phyloP scores from a whole-genome alignment of 1,140 invertebrate species.

The Brachionus manjavacas region DNA sequence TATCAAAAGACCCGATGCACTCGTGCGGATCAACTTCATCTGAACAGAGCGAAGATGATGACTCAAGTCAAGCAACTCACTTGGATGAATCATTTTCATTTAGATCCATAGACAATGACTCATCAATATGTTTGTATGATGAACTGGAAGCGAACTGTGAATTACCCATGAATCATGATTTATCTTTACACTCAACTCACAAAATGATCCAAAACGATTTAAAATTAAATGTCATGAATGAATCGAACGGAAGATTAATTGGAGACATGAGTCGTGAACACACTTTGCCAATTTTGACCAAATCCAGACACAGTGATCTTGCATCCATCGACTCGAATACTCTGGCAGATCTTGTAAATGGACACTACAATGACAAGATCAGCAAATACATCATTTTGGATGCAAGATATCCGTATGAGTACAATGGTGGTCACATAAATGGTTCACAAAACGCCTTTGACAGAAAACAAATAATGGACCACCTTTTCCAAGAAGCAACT shows the following conservation, averaged over 20 bases:
- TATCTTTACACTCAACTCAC: no score
- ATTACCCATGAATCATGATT: not conserved
- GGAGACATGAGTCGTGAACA: slow-evolving; percentile 16
- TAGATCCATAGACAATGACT: not conserved
- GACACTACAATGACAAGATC: not conserved
- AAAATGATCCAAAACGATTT: not conserved
- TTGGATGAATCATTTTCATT: not conserved
- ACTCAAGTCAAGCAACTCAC: not conserved
- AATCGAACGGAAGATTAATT: not conserved
- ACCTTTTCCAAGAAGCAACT: slow-evolving; percentile 56
- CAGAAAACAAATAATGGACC: slow-evolving; percentile 66
- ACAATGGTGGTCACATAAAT: slow-evolving; percentile 82
- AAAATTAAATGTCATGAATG: not conserved
- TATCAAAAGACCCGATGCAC: not conserved
- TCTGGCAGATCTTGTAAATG: not conserved
- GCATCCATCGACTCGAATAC: not conserved
- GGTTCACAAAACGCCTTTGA: slow-evolving; percentile 76
- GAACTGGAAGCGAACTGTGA: not conserved
- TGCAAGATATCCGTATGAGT: slow-evolving; percentile 90
- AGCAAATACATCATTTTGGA: slow-evolving; percentile 53
- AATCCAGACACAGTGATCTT: not conserved
- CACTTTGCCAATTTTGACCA: not conserved
- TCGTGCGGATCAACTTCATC: not conserved
- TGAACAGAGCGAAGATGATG: not conserved
- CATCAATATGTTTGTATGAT: not conserved